Base-by-base conservation (phyloP, 2,888 invertebrate species). In the Drosophila helvetica region DNA sequence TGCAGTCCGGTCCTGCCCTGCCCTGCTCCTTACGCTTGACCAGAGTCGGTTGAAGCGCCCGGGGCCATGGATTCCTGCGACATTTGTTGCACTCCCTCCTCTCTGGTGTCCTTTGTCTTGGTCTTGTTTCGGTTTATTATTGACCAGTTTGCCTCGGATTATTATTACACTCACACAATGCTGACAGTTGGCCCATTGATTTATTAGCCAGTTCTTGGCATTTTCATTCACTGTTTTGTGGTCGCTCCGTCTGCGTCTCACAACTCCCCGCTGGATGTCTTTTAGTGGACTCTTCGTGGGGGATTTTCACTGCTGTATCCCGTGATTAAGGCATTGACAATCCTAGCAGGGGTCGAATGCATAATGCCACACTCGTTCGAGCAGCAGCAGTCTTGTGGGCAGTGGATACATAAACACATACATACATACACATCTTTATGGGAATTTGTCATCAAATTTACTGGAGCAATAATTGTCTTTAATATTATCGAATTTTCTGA, bases 151-250 rank as follows among this genome's bases (percentile, higher is more conserved):
- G 83, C 68, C 48, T 64, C 18, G 86, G 84, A 83, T 88, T 83
- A 83, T 88, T 83, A 83, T 83, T 83, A 84, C 86, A 58, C 86
- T 74, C 83, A 78, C 83, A 88, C 86, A 91, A 89, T 91, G 84
- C 86, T 91, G 90, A 90, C 91, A 90, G 85, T 89, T 88, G 86
- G 66, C n/a, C 74, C 62, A 82, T 80, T 90, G 90, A 90, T 90
- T 90, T 90, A 91, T 91, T 87, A 80, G 88, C 90, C 71, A 52
- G 60, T 68, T 59, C 71, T 67, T 68, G 73, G 68, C 58, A 54
- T 66, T 73, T 71, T 69, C 65, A 68, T 65, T 60, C 79, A 60
- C 65, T 66, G 58, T 38, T 69, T 75, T 81, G 81, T 61, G 85
- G 77, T 87, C 77, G 61, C 54, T 45, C 38, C 52, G 62, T 57